Evolutionary conservation across 2,888 invertebrate species (phyloP), one percentile per base, ranked within the genome.

Genomic region (Eurytoma californica): DNA sequence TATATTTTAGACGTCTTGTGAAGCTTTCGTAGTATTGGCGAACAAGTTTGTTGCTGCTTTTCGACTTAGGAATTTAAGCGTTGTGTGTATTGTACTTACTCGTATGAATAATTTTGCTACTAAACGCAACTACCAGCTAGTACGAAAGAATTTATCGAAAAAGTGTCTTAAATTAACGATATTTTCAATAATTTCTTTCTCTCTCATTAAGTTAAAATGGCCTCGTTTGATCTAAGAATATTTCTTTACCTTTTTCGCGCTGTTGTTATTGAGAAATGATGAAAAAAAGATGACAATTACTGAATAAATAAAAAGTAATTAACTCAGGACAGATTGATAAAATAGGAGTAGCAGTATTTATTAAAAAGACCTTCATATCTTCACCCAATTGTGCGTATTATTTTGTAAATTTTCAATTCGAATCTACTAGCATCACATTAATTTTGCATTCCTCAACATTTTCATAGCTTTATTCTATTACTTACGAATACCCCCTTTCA

Each of bases 231-330:
- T 39, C 39, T 30, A 79, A 77, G 80, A 82, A 80, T 82, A 80
- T 82, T 81, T 82, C 82, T 39, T 82, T 82, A 80, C 77, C 82
- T 79, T 80, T 75, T 70, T 77, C 24, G 74, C 58, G 77, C 30
- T 69, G 68, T 24, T 66, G 3, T 49, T 61, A 12, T 24, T 24
- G 24, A 49, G 16, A 65, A 20, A 51, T 16, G 39, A 39, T 9
- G 39, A 69, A 76, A 7, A 68, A 60, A 39, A 61, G 49, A 76
- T 4, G 7, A n/a, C 12, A 58, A 24, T 20, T 24, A 5, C 16
- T 2, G 30, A 18, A 51, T 67, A 14, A 4, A 39, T 14, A 24
- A 13, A 20, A 47, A 51, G 0, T 9, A 9, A 39, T 66, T 49
- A 14, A 49, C 24, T 28, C n/a, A 14, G 14, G n/a, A 14, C 12